These are phyloP conservation scores for Pavo muticus DNA, from an alignment of 2,113 vertebrate species.

Conservation along the genomic window DNA sequence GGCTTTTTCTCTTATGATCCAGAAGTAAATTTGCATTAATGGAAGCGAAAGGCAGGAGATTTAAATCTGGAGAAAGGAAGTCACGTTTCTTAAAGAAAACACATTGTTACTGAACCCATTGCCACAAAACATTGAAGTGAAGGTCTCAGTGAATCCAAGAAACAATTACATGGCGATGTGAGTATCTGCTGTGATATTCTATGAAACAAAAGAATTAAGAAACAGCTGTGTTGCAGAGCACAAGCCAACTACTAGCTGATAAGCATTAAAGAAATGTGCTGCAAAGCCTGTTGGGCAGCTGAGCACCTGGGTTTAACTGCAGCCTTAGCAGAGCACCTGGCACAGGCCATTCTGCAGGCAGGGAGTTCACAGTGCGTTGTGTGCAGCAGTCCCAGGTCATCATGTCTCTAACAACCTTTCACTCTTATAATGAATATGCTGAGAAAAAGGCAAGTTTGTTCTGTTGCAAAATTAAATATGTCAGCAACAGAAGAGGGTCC, in stretches of 20 bases:
- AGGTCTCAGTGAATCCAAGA: background rate
- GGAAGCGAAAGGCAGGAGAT: background rate
- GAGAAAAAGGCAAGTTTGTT: background rate
- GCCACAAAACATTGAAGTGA: background rate
- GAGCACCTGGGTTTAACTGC: background rate
- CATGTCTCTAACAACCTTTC: background rate
- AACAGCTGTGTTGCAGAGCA: background rate
- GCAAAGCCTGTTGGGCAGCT: background rate
- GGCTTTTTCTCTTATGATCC: background rate
- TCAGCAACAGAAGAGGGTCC: background rate
- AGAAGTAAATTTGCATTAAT: background rate
- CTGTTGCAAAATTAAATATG: background rate
- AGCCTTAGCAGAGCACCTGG: background rate
- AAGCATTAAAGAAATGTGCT: background rate
- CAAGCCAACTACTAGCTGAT: background rate
- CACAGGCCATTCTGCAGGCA: background rate
- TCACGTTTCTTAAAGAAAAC: background rate
- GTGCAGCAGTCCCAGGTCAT: background rate
- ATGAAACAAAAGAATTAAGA: background rate
- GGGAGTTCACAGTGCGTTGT: background rate
- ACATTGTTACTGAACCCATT: background rate
- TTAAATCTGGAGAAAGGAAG: background rate
- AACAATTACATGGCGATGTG: background rate
- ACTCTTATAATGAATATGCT: background rate
- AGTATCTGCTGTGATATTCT: background rate